Conservation (phyloP, 2,888 invertebrate genomes). For the Drosophila monieri region DNA sequence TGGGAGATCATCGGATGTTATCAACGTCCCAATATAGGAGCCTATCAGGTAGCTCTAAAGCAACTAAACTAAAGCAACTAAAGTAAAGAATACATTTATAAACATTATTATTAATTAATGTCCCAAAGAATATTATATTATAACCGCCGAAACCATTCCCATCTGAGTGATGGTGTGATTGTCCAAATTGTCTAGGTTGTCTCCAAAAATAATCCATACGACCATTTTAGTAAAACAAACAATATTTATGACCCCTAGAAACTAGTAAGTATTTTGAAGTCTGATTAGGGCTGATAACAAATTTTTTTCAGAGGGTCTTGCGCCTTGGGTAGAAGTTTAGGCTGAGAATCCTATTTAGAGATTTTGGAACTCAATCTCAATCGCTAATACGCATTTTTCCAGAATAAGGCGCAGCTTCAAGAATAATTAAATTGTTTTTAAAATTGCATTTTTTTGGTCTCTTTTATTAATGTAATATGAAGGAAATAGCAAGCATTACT, state of each 20-base stretch:
- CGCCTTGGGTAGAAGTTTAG: no score
- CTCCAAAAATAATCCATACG: neutral
- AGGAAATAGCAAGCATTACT: neutral
- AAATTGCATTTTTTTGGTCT: neutral
- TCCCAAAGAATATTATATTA: no score
- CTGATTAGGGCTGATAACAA: no score
- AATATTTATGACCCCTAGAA: neutral
- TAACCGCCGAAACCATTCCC: neutral
- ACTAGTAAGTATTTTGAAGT: neutral
- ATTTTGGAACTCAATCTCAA: no score
- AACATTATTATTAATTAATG: no score
- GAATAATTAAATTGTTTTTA: neutral
- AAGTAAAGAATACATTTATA: neutral
- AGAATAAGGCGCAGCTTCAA: neutral
- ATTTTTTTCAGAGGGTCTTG: no score
- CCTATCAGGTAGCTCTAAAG: no score
- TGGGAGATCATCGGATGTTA: no score
- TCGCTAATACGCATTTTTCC: no score
- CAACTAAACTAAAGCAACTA: no score
- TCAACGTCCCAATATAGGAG: no score
- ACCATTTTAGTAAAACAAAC: conserved; percentile 1
- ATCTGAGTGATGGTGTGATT: neutral
- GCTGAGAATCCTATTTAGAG: no score
- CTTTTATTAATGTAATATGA: neutral
- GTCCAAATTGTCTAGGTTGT: neutral